phyloP scores from a whole-genome alignment of 2,888 invertebrate genomes.

The Eulithis testata region DNA sequence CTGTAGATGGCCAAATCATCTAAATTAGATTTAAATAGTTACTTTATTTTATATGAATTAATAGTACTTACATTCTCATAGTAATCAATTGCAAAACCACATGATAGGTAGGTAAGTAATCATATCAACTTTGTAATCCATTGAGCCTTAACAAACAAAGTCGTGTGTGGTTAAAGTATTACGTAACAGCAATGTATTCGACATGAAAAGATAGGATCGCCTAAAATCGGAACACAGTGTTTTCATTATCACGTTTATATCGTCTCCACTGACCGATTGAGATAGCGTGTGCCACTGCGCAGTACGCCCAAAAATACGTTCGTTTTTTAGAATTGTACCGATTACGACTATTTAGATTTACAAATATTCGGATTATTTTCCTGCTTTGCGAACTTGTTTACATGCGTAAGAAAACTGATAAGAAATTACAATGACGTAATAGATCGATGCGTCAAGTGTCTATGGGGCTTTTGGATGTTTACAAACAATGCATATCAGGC shows the following conservation, averaged over 20 bases:
- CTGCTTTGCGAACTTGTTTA: slow-evolving; percentile 27
- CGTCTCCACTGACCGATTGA: slow-evolving; percentile 63
- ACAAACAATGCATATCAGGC: slow-evolving; percentile 5
- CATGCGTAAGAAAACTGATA: slow-evolving; percentile 1
- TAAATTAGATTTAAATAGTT: neutral
- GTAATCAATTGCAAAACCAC: neutral
- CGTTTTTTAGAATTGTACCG: slow-evolving; percentile 52
- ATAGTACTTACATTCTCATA: neutral
- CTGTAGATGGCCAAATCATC: too few species aligned
- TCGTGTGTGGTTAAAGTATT: slow-evolving; percentile 31
- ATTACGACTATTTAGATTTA: slow-evolving; percentile 27
- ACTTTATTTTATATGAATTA: neutral
- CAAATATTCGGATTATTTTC: slow-evolving; percentile 24
- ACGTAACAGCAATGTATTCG: slow-evolving; percentile 50
- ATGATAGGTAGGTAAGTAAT: neutral
- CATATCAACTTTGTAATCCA: slow-evolving; percentile 34
- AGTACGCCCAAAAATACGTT: slow-evolving; percentile 64
- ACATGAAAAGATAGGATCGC: slow-evolving; percentile 39
- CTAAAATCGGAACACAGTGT: slow-evolving; percentile 53
- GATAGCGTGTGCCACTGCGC: slow-evolving; percentile 75
- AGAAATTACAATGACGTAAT: slow-evolving; percentile 22
- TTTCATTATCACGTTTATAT: slow-evolving; percentile 76
- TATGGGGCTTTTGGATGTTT: slow-evolving; percentile 18
- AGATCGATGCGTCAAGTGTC: slow-evolving; percentile 18
- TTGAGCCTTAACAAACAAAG: slow-evolving; percentile 40